These are phyloP conservation scores for Cybosia mesomella DNA, from an alignment of 2,888 invertebrate genomes.

Conservation along the genomic window DNA sequence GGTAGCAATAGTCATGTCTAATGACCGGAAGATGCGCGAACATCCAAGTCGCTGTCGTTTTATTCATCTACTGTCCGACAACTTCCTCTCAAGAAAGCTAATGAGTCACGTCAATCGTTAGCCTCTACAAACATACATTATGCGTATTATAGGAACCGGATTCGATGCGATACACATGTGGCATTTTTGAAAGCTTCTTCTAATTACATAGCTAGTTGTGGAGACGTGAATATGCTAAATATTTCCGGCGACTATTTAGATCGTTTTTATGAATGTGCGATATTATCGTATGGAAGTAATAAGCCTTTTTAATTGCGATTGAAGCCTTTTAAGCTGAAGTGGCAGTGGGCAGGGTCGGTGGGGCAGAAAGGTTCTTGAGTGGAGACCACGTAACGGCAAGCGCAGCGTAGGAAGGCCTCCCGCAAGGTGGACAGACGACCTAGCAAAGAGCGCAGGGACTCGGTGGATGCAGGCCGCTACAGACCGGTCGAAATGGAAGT, in stretches of 20 bases:
- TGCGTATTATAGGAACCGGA: conserved; percentile 23
- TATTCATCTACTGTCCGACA: conserved; percentile 32
- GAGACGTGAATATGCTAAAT: neutral
- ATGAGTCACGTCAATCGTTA: conserved; percentile 48
- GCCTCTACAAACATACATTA: conserved; percentile 26
- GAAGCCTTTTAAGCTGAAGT: no score
- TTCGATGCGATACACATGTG: conserved; percentile 13
- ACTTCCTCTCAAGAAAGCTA: conserved; percentile 48
- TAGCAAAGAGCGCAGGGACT: no score
- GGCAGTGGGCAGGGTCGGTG: no score
- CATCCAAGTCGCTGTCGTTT: conserved; percentile 40
- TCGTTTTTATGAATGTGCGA: neutral
- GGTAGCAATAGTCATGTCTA: conserved; percentile 40
- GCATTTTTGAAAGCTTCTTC: conserved; percentile 23
- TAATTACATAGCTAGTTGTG: conserved; percentile 20
- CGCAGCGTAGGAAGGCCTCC: no score
- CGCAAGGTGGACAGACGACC: no score
- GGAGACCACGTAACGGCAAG: no score
- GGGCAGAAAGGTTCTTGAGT: no score
- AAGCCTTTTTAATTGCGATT: neutral
- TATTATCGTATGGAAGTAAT: neutral
- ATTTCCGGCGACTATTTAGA: neutral
- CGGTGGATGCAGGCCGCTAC: no score
- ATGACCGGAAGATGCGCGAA: conserved; percentile 51
- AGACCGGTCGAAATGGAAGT: no score